Evolutionary conservation across 2,888 invertebrate genomes (phyloP), one percentile per base, ranked within the genome.

Genomic region (Prenolepis imparis): DNA sequence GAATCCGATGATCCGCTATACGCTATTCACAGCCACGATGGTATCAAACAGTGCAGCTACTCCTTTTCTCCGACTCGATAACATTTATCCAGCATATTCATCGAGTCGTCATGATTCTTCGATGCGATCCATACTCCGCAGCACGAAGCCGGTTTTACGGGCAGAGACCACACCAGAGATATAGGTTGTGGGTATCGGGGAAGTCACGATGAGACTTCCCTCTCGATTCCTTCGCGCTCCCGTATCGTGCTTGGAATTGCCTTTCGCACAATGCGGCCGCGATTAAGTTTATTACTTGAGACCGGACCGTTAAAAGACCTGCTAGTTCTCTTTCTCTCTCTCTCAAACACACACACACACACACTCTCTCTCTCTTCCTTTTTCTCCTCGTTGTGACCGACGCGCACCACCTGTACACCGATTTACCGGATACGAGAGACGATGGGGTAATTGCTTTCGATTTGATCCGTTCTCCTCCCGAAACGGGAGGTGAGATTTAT

Each of bases 261-360:
- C 70, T 48, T 11, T 55, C 24, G 55, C 80, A 82, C 84, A 88
- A 86, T 86, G 80, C 84, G 64, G 67, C 68, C 72, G 80, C 88
- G 86, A 90, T 90, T 90, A 88, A 88, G 68, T 89, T 90, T 90
- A 90, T 90, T 87, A 86, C 90, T 85, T 48, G 77, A 84, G 86
- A 68, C 81, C 63, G 48, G 83, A 67, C 72, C 84, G 84, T 89
- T 90, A 89, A 89, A 89, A 88, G 84, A 73, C 80, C 83, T n/a
- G 52, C 52, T 52, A 52, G 8, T 52, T 36, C 36, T 36, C 36
- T 36, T 0, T 36, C 36, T 36, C 5, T 4, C 36, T 36, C 5
- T 36, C 36, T 36, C 4, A 5, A 5, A 36, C 36, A 36, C 36
- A 36, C 36, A 36, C 36, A 36, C 36, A 36, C 5, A 36, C 36